Percentiles rank a stretch among this genome's conserved stretches.
phyloP scores from a whole-genome alignment of 1,140 invertebrate species.

The Zophobas atratus region DNA sequence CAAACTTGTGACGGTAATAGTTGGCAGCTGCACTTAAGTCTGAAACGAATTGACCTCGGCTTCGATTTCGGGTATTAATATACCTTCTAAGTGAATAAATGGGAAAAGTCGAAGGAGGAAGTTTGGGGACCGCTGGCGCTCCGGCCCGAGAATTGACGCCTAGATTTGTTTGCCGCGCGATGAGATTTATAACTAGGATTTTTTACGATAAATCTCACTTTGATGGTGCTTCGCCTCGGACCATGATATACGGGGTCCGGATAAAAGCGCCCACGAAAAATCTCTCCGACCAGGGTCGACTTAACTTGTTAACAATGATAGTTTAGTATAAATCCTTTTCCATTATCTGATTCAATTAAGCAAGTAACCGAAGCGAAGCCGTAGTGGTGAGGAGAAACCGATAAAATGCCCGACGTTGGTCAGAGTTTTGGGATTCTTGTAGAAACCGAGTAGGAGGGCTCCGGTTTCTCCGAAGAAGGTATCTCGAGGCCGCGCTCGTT shows the following conservation, averaged over 20 bases:
- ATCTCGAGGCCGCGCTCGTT: too few species aligned
- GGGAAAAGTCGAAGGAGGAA: too few species aligned
- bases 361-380: conserved; percentile 28
- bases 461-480: too few species aligned
- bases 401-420: conserved; percentile 4
- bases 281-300: neutral
- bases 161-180: conserved; percentile 22
- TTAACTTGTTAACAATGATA: conserved; percentile 25
- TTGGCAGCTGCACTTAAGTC: too few species aligned
- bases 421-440: too few species aligned
- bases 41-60: too few species aligned
- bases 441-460: too few species aligned
- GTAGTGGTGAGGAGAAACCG: conserved; percentile 6
- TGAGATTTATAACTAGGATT: conserved; percentile 16
- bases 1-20: too few species aligned
- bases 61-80: too few species aligned
- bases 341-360: conserved; percentile 38
- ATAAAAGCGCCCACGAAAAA: conserved; percentile 21
- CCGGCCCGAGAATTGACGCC: conserved; percentile 28
- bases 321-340: conserved; percentile 20
- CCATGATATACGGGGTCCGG: conserved; percentile 18
- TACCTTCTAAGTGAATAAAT: too few species aligned
- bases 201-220: conserved; percentile 39
- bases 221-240: conserved; percentile 5
- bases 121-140: neutral